Conservation (phyloP, 2,113 vertebrate genomes). For the Pygoscelis adeliae region DNA sequence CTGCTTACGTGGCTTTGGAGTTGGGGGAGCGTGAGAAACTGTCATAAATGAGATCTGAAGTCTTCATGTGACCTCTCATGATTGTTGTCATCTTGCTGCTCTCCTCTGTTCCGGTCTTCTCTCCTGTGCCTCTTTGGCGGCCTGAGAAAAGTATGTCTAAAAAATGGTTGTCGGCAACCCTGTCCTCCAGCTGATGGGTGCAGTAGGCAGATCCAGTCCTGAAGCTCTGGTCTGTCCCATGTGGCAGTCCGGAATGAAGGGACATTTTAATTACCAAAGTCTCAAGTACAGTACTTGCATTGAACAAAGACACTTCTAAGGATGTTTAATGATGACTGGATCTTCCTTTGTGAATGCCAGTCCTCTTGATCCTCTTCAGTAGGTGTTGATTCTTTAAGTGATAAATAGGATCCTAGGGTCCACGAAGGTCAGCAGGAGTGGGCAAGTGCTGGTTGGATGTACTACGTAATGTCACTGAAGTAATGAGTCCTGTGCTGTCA, state of each 20-base stretch:
- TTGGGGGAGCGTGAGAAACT: not conserved
- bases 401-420: not conserved
- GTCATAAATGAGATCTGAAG: not conserved
- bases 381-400: not conserved
- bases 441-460: not conserved
- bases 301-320: not conserved
- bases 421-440: not conserved
- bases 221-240: not conserved
- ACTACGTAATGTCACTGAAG: not conserved
- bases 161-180: fast-evolving
- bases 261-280: not conserved
- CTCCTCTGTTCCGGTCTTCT: not conserved
- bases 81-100: not conserved
- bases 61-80: not conserved
- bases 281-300: not conserved
- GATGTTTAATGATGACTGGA: fast-evolving
- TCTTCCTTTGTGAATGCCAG: not conserved
- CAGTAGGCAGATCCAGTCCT: not conserved
- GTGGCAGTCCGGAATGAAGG: not conserved
- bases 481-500: not conserved
- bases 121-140: not conserved
- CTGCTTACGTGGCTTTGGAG: not conserved
- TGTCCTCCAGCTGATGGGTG: not conserved
- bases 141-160: not conserved
- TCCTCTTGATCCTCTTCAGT: not conserved